Conservation (phyloP, 2,888 invertebrate species). For the Phaedon cochleariae region DNA sequence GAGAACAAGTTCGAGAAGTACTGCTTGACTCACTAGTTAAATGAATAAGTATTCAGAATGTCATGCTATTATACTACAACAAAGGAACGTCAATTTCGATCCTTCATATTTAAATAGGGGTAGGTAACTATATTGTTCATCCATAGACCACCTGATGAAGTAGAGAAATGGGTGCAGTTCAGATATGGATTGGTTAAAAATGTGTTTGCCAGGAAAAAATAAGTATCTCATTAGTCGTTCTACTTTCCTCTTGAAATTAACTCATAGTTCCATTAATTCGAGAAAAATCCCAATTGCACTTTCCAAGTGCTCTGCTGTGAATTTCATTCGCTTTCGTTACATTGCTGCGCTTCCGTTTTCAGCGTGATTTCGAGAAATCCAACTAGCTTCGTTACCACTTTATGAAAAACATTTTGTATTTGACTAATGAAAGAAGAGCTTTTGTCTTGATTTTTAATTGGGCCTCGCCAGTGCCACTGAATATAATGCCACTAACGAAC, state of each 20-base stretch:
- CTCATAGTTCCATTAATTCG: background rate
- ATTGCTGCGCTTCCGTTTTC: background rate
- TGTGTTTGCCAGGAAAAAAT: background rate
- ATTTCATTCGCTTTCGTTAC: background rate
- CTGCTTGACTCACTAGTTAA: no score
- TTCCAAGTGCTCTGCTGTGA: background rate
- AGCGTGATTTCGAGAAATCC: background rate
- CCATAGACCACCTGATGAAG: background rate
- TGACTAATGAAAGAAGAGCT: slow-evolving; percentile 1
- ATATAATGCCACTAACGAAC: background rate
- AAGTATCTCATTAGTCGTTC: background rate
- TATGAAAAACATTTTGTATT: slow-evolving; percentile 2
- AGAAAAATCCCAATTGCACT: background rate
- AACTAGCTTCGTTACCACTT: slow-evolving; percentile 2
- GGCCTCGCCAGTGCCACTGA: background rate
- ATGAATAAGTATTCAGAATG: no score
- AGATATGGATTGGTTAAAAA: background rate
- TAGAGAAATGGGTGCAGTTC: background rate
- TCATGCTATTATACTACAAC: no score
- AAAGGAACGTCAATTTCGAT: no score
- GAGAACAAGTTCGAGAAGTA: no score
- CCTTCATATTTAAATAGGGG: no score
- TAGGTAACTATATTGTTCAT: no score
- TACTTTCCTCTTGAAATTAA: background rate
- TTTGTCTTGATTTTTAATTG: slow-evolving; percentile 1